Percentiles rank a stretch among this genome's conserved stretches.
phyloP scores from a whole-genome alignment of 2,888 invertebrate species.

The Calliopum simillimum region DNA sequence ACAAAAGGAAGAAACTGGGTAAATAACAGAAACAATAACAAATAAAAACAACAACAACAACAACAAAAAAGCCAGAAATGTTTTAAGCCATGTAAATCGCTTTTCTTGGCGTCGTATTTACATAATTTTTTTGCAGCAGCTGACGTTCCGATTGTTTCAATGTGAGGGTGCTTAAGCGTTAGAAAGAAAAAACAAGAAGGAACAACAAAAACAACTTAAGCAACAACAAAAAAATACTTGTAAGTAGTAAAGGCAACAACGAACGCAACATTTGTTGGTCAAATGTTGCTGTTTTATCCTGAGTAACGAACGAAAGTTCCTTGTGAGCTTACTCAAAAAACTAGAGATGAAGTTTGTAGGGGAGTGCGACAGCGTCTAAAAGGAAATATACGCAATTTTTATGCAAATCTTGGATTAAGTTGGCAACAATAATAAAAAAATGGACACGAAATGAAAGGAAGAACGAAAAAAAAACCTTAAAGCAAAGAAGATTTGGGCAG shows the following conservation, averaged over 20 bases:
- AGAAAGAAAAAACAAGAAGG: not conserved
- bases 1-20: too few species aligned
- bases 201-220: not conserved
- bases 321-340: too few species aligned
- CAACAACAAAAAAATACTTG: not conserved
- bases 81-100: constrained; percentile 3
- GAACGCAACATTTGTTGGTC: not conserved
- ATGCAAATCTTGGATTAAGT: not conserved
- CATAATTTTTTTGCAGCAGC: constrained; percentile 10
- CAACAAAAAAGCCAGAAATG: not conserved
- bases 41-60: too few species aligned
- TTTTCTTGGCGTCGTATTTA: constrained; percentile 18
- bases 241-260: not conserved
- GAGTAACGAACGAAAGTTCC: not conserved
- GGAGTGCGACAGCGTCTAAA: not conserved
- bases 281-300: not conserved
- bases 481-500: not conserved
- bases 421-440: not conserved
- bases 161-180: constrained; percentile 7
- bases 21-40: too few species aligned
- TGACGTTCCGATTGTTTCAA: not conserved
- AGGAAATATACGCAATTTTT: not conserved
- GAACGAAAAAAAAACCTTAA: not conserved
- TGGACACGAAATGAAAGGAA: not conserved
- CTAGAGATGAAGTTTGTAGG: too few species aligned